Evolutionary conservation across 2,888 invertebrate genomes (phyloP).

Genomic region (Chymomyza amoena): DNA sequence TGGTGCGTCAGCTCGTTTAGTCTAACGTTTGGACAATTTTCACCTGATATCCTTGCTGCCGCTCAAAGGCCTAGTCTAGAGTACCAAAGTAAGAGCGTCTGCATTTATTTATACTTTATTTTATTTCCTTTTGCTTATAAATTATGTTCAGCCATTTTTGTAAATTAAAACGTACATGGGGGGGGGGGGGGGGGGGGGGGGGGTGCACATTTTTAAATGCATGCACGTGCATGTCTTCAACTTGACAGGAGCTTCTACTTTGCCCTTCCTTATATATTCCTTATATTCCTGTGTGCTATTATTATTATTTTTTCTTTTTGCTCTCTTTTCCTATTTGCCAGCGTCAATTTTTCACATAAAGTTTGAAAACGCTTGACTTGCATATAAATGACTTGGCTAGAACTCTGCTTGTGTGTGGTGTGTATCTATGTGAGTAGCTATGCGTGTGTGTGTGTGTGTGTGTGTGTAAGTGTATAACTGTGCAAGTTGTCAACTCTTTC

Average conservation of each 20-base stretch:
- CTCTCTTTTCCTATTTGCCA: conserved; percentile 28
- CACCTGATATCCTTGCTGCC: not conserved
- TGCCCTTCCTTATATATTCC: not conserved
- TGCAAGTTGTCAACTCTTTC: conserved; percentile 68
- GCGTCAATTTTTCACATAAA: conserved; percentile 72
- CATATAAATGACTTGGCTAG: conserved; percentile 67
- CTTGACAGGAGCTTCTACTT: not conserved
- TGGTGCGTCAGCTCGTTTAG: not conserved
- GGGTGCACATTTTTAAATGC: conserved; percentile 69
- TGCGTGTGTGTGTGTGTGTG: not conserved
- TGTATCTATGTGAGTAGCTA: not conserved
- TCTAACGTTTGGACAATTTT: conserved; percentile 20
- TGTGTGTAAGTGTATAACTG: not conserved
- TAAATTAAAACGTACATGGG: conserved; percentile 65
- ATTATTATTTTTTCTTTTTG: not conserved
- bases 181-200: too few species aligned
- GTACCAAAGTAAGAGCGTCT: not conserved
- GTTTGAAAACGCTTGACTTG: conserved; percentile 71
- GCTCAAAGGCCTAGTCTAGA: not conserved
- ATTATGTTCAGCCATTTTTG: conserved; percentile 65
- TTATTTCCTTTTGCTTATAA: conserved; percentile 54
- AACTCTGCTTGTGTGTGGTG: not conserved
- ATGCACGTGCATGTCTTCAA: conserved; percentile 64
- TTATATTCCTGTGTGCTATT: not conserved
- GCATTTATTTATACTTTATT: conserved; percentile 25